Evolutionary conservation across 2,113 vertebrate genomes (phyloP).

Genomic region (Tragelaphus imberbis): DNA sequence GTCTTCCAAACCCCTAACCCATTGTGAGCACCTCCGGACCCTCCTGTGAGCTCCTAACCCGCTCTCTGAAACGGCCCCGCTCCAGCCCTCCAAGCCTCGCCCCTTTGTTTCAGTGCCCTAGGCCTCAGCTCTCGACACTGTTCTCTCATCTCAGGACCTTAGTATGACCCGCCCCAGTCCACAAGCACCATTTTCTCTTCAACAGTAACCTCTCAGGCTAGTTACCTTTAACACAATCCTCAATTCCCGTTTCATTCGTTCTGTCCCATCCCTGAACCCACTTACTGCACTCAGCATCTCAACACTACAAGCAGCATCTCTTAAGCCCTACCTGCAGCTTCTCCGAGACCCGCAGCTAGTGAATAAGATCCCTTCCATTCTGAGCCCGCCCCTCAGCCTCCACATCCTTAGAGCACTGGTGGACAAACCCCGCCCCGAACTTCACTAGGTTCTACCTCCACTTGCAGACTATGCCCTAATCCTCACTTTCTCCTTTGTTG

Average conservation of each 20-base stretch:
- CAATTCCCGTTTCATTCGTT: neutral
- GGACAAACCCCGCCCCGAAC: neutral
- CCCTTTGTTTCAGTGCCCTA: neutral
- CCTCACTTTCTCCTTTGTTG: neutral
- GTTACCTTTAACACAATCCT: neutral
- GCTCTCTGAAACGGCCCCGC: neutral
- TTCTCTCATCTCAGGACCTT: neutral
- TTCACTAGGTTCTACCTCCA: neutral
- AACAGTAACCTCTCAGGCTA: neutral
- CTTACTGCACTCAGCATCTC: neutral
- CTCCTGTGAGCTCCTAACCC: neutral
- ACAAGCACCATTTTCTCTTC: neutral
- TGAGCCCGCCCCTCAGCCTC: neutral
- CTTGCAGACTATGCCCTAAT: neutral
- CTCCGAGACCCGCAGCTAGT: neutral
- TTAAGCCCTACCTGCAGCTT: neutral
- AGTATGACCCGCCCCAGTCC: neutral
- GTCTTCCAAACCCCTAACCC: neutral
- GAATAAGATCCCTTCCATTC: neutral
- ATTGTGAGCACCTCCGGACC: neutral
- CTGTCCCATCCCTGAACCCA: neutral
- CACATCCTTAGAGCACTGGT: accelerated
- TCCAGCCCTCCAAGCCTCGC: neutral
- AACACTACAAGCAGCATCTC: neutral
- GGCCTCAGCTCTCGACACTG: neutral